These are phyloP conservation scores for Athalia circularis DNA, from an alignment of 2,888 invertebrate species.

Conservation along the genomic window DNA sequence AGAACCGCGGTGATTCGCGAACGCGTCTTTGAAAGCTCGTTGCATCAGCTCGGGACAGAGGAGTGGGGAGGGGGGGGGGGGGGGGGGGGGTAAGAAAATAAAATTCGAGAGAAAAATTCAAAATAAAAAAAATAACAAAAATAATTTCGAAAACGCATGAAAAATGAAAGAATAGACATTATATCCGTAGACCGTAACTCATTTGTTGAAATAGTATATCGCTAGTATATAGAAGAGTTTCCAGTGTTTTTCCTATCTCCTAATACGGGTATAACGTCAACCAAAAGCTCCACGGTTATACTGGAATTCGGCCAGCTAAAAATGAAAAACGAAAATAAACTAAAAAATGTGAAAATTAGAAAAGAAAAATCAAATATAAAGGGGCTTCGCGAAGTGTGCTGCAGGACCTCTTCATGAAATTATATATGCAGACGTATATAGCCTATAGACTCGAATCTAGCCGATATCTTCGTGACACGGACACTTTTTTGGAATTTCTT, in stretches of 20 bases:
- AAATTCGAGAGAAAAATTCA: background rate
- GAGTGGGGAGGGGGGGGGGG: too few species aligned
- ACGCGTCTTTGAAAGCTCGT: slow-evolving; percentile 18
- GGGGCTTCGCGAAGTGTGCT: too few species aligned
- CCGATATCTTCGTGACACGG: too few species aligned
- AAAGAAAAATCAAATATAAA: background rate
- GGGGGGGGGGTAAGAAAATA: slow-evolving; percentile 20
- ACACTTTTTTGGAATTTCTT: too few species aligned
- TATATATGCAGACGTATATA: too few species aligned
- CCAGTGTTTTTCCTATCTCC: background rate
- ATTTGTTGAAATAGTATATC: slow-evolving; percentile 56
- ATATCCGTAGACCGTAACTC: slow-evolving; percentile 59
- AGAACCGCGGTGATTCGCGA: slow-evolving; percentile 18
- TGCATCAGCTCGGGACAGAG: too few species aligned
- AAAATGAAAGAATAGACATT: slow-evolving; percentile 48
- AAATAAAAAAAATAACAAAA: too few species aligned
- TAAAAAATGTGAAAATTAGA: background rate
- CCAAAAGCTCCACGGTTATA: background rate
- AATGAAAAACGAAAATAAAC: background rate
- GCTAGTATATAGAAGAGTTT: slow-evolving; percentile 44
- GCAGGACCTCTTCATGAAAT: too few species aligned
- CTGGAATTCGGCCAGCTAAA: slow-evolving; percentile 33
- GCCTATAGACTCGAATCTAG: too few species aligned
- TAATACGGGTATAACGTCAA: too few species aligned
- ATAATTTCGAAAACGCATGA: too few species aligned